A percentile compares a stretch with the other conserved stretches of the same genome.
Evolutionary conservation across 1,140 invertebrate genomes (phyloP).

Genomic region (Ephestia elutella): DNA sequence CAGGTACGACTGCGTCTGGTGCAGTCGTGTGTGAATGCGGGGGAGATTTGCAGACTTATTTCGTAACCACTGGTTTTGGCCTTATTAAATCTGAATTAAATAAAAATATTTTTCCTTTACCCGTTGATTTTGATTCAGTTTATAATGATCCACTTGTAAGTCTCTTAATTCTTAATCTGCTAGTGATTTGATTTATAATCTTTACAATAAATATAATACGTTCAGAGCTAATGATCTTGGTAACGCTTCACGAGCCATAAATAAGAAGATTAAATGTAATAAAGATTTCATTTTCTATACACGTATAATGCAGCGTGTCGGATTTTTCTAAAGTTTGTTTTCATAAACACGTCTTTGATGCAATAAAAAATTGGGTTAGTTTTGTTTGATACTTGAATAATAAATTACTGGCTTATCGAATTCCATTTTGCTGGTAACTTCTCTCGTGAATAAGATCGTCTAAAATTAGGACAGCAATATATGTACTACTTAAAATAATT

Average conservation of each 20-base stretch:
- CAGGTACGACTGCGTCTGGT: constrained; percentile 57
- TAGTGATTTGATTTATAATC: neutral
- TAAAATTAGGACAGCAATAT: too few species aligned
- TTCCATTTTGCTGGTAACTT: constrained; percentile 11
- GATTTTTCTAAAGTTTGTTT: constrained; percentile 32
- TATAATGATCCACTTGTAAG: neutral
- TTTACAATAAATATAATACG: constrained; percentile 1
- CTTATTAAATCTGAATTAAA: constrained; percentile 1
- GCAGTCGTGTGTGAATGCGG: constrained; percentile 49
- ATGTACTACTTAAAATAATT: too few species aligned
- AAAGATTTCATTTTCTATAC: constrained; percentile 32
- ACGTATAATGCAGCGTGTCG: constrained; percentile 22
- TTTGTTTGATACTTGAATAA: constrained; percentile 18
- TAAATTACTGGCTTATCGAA: constrained; percentile 34
- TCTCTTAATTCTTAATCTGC: neutral
- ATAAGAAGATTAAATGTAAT: constrained; percentile 35
- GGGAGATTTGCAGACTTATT: constrained; percentile 28
- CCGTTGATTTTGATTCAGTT: neutral
- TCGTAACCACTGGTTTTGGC: neutral
- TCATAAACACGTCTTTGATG: constrained; percentile 31
- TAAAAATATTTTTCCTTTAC: neutral
- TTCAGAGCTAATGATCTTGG: constrained; percentile 14
- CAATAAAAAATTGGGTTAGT: constrained; percentile 33
- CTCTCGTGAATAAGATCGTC: too few species aligned
- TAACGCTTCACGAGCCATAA: constrained; percentile 29